Base-by-base conservation (phyloP, 2,888 invertebrate species). In the Cremastinae sp. region DNA sequence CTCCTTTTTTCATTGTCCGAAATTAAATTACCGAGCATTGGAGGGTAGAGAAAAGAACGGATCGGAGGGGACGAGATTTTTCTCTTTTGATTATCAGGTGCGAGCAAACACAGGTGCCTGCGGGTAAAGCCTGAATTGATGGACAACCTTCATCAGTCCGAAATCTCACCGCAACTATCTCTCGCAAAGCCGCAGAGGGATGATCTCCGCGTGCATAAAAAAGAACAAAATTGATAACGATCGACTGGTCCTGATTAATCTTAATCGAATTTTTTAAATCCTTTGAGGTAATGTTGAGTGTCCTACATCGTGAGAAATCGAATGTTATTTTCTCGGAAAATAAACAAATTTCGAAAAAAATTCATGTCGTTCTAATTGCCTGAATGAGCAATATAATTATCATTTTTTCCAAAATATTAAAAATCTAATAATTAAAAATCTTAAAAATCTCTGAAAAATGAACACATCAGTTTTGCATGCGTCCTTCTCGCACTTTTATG, bases 71-170 rank as follows among this genome's bases (percentile, higher is more conserved):
- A 53, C 28, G 59, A 77, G 59, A 55, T 37, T 28, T 73, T 76
- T 65, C 73, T 70, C 73, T 79, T 85, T 86, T 83, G 82, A 83
- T 87, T 87, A 28, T 88, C 86, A 87, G 86, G 88, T 87, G 88
- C 82, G 81, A 84, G 87, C 83, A 89, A 89, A 89, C 88, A 89
- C 89, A 89, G 89, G 89, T 89, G 89, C 77, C 68, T 64, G 47
- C 69, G 51, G 68, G 69, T 76, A 58, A 8, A 58, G 5, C 39
- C 10, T 18, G 22, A 4, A 3, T 37, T 53, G 41, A 45, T 35
- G 53, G 59, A 64, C 51, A 56, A 39, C 20, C 39, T 35, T 53
- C 47, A 5, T 41, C 35, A 0, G 7, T 22, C 2, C 58, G 43
- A 10, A 49, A 75, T 74, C 71, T 72, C 58, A 51, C 61, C 61